Evolutionary conservation across 2,888 invertebrate genomes (phyloP), one percentile per base, ranked within the genome.

Genomic region (Eucera pruinosa): DNA sequence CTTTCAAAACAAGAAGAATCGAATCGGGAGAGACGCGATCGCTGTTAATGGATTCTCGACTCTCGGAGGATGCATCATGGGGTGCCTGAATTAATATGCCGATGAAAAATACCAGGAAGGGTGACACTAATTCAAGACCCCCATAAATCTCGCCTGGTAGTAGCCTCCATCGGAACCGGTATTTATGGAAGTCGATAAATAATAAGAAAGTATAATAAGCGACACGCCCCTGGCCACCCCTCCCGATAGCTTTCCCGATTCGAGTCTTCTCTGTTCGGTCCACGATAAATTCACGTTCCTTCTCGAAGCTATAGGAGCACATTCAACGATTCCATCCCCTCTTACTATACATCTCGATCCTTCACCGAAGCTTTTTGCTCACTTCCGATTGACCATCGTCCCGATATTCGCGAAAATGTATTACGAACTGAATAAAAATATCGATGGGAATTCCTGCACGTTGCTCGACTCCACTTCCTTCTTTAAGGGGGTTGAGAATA

Each of bases 181-280:
- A 81, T 84, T 84, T 84, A 84, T 73, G 73, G 66, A 68, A 27
- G 58, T 68, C 82, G 70, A 84, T 84, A 84, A 84, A 84, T 84
- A 84, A 84, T 82, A 82, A 78, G 83, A 84, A 84, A 84, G 77
- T 80, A 84, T 84, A 84, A 84, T 84, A 84, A 84, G 80, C 72
- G 72, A 70, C 79, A 60, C 70, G 57, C 52, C 54, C 62, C 58
- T 68, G 48, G 30, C 52, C 62, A 47, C 50, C 69, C 48, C 45
- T 70, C 68, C 30, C 62, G 70, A 77, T 78, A 43, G 78, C 71
- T 64, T 71, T 39, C 58, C 41, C 45, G 66, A 78, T 64, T 70
- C 78, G 15, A 50, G 43, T 41, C 41, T 52, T 45, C 52, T 27
- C 62, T 23, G 30, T 39, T 45, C 57, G 55, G 39, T 13, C 27